These are phyloP conservation scores for Morone saxatilis DNA, from an alignment of 2,113 vertebrate genomes.

Conservation along the genomic window DNA sequence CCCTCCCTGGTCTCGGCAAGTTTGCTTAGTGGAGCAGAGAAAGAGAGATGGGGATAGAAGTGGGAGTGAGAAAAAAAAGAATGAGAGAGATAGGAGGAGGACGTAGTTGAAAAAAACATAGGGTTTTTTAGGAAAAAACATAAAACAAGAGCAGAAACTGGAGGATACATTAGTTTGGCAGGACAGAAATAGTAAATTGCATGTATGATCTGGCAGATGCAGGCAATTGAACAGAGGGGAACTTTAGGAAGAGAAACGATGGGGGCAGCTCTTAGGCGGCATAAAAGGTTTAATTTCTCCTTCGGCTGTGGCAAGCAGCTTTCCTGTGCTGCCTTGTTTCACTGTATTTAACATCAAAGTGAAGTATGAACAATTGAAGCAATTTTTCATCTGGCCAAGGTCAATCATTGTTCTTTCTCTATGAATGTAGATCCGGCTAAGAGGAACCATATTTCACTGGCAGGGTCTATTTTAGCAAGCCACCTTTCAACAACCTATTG, in stretches of 20 bases:
- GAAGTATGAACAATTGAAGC: slow-evolving; percentile 77
- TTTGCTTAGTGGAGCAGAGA: slow-evolving; percentile 55
- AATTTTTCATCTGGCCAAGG: slow-evolving; percentile 77
- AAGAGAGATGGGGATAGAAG: slow-evolving; percentile 24
- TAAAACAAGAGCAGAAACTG: slow-evolving; percentile 23
- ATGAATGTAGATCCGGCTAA: slow-evolving; percentile 59
- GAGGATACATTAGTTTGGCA: slow-evolving; percentile 16
- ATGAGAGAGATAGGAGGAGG: slow-evolving; percentile 20
- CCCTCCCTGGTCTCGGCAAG: slow-evolving; percentile 41
- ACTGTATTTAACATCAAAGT: slow-evolving; percentile 82
- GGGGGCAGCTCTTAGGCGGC: slow-evolving; percentile 26
- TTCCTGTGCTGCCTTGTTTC: slow-evolving; percentile 66
- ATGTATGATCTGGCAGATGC: slow-evolving; percentile 57
- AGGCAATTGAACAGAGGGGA: slow-evolving; percentile 42
- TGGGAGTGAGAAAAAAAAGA: slow-evolving; percentile 4
- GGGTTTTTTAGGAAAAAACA: background rate
- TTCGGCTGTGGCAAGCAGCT: slow-evolving; percentile 56
- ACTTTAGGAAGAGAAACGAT: slow-evolving; percentile 24
- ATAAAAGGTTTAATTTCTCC: slow-evolving; percentile 73
- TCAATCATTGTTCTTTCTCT: slow-evolving; percentile 78
- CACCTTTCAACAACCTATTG: slow-evolving; percentile 47
- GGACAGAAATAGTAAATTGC: slow-evolving; percentile 54
- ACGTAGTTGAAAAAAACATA: slow-evolving; percentile 3
- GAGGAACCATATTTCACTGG: slow-evolving; percentile 53
- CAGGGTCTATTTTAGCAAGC: slow-evolving; percentile 47